Evolutionary conservation across 2,113 vertebrate species (phyloP).

Genomic region (Nycticorax nycticorax): DNA sequence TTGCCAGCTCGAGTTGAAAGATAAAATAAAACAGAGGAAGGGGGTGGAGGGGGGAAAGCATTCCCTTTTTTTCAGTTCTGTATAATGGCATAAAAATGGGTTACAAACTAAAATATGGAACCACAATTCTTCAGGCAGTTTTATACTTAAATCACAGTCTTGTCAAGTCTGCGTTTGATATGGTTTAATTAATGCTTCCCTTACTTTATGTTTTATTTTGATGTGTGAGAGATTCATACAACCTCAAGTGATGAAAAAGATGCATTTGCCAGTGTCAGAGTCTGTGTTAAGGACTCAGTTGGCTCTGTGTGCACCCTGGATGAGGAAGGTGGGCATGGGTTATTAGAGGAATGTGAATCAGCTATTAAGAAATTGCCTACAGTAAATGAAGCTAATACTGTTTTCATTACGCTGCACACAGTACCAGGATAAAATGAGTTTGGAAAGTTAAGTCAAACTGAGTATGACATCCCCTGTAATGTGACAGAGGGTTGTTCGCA

Average conservation of each 20-base stretch:
- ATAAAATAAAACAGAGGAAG: conserved; percentile 56
- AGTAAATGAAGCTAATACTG: conserved; percentile 53
- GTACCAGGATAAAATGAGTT: not conserved
- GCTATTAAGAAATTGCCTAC: conserved; percentile 62
- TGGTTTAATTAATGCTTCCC: conserved; percentile 75
- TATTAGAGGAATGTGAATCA: conserved; percentile 62
- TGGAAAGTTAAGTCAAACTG: conserved; percentile 19
- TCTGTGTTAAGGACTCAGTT: not conserved
- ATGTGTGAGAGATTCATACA: conserved; percentile 41
- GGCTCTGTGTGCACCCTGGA: not conserved
- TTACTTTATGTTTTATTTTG: conserved; percentile 56
- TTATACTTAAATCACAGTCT: conserved; percentile 74
- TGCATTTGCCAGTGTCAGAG: conserved; percentile 61
- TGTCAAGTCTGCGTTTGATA: conserved; percentile 72
- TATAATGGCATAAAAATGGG: conserved; percentile 63
- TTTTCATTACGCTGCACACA: conserved; percentile 39
- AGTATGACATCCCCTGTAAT: not conserved
- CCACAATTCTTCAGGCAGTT: conserved; percentile 71
- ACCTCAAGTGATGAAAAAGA: conserved; percentile 59
- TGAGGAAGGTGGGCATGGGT: conserved; percentile 24
- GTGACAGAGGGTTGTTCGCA: not conserved
- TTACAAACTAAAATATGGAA: conserved; percentile 74
- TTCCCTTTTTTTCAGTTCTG: conserved; percentile 39
- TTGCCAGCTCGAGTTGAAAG: conserved; percentile 8
- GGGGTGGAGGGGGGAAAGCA: not conserved